Evolutionary conservation across 1,140 invertebrate genomes (phyloP), one percentile per base, ranked within the genome.

Genomic region (Coenobita brevimanus): DNA sequence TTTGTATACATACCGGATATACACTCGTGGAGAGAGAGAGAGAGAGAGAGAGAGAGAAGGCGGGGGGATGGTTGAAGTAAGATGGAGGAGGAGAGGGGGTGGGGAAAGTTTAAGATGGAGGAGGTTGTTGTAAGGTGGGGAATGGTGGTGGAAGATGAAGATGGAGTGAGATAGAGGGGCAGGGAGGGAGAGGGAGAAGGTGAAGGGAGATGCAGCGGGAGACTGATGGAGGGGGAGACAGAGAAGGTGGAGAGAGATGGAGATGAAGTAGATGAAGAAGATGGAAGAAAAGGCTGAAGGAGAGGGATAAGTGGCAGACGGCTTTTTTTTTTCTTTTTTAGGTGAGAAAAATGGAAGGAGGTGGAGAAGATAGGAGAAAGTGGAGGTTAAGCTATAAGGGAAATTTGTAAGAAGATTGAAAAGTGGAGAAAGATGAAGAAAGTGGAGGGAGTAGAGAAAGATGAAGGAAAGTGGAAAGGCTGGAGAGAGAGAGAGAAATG

Each of bases 1-100:
- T 10, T 57, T 57, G n/a, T 13, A n/a, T 57, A 13, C n/a, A 10
- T 57, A 57, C 13, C n/a, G n/a, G n/a, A n/a, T n/a, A n/a, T n/a
- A n/a, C n/a, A 57, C 54, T 57, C 10, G 54, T n/a, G 54, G 64
- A 69, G 64, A 69, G n/a, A 71, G 67, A 71, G 67, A 71, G 67
- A n/a, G n/a, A n/a, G 62, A n/a, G n/a, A 30, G 1, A 3, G 62
- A 6, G 62, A 64, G 54, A 64, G 62, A 64, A 30, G 33, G 3
- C n/a, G 62, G 38, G n/a, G 30, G 21, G 17, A 36, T 30, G 69
- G 21, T 3, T 30, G 10, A 73, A 17, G 30, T 10, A 13, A 36
- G 30, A 36, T 73, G 8, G 24, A 36, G 21, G 24, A 36, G 6
- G 8, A 73, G 6, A 36, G 8, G 36, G 69, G 38, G 33, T 3